A percentile compares a stretch with the other conserved stretches of the same genome.
These are phyloP conservation scores for Phrynocephalus guinanensis DNA, from an alignment of 2,797 vertebrate species.

Conservation along the genomic window DNA sequence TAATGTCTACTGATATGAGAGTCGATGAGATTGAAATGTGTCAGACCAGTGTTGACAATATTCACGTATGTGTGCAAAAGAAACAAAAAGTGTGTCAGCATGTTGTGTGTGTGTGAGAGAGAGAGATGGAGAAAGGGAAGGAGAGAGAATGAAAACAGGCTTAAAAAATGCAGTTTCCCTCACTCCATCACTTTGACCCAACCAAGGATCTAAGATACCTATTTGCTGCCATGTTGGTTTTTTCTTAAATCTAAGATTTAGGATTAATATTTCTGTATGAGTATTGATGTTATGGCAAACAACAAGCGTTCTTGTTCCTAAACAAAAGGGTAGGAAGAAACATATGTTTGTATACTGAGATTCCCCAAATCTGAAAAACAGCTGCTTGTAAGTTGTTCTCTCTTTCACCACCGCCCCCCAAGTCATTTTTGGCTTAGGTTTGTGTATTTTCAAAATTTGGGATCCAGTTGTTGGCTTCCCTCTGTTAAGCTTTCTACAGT, in stretches of 20 bases:
- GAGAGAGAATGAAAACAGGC: neutral
- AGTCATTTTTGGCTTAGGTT: slow-evolving; percentile 28
- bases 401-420: neutral
- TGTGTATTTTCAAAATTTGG: slow-evolving; percentile 24
- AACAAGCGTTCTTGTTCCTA: slow-evolving; percentile 52
- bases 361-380: slow-evolving; percentile 24
- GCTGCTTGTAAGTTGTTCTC: slow-evolving; percentile 20
- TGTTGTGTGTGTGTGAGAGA: neutral
- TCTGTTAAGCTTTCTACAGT: slow-evolving; percentile 58
- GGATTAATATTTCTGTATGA: slow-evolving; percentile 40
- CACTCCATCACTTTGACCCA: neutral
- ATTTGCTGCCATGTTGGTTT: slow-evolving; percentile 51
- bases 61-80: neutral
- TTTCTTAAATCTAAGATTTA: slow-evolving; percentile 58
- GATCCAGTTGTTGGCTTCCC: slow-evolving; percentile 26
- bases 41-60: neutral
- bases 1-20: neutral
- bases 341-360: slow-evolving; percentile 52
- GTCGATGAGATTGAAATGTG: neutral
- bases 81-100: too few relatives aligned
- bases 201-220: slow-evolving; percentile 71
- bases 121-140: too few relatives aligned
- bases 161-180: neutral
- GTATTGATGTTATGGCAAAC: slow-evolving; percentile 16
- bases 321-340: slow-evolving; percentile 35